phyloP scores from a whole-genome alignment of 2,888 invertebrate species.

The Pyrrhosoma nymphula region DNA sequence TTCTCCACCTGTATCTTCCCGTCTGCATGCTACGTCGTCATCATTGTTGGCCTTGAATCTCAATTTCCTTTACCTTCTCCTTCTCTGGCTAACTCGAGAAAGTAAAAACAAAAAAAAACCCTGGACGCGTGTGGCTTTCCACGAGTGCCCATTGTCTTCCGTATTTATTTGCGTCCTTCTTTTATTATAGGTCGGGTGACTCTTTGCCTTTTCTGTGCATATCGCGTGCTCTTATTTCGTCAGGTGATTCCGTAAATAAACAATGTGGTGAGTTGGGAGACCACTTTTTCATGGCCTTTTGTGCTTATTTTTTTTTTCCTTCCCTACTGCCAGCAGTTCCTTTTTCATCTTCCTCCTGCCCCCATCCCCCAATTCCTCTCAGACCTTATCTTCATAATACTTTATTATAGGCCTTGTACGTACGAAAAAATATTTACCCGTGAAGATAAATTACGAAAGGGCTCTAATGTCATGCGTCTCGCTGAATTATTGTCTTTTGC shows the following conservation, averaged over 20 bases:
- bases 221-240: background rate
- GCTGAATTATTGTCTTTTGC: background rate
- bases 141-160: background rate
- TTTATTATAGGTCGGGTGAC: background rate
- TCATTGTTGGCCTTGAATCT: background rate
- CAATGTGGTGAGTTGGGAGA: background rate
- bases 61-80: background rate
- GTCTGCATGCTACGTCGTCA: background rate
- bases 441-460: background rate
- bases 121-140: background rate
- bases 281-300: background rate
- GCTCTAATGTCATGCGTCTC: background rate
- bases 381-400: background rate
- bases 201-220: background rate
- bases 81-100: background rate
- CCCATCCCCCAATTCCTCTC: background rate
- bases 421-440: background rate
- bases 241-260: constrained; percentile 37
- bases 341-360: background rate
- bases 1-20: background rate
- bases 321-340: background rate
- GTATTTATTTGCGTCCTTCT: background rate
- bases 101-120: background rate
- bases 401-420: background rate
- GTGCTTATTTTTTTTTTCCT: background rate